Percentiles rank a stretch among this genome's conserved stretches.
phyloP scores from a whole-genome alignment of 2,113 vertebrate species.

The Ondatra zibethicus region DNA sequence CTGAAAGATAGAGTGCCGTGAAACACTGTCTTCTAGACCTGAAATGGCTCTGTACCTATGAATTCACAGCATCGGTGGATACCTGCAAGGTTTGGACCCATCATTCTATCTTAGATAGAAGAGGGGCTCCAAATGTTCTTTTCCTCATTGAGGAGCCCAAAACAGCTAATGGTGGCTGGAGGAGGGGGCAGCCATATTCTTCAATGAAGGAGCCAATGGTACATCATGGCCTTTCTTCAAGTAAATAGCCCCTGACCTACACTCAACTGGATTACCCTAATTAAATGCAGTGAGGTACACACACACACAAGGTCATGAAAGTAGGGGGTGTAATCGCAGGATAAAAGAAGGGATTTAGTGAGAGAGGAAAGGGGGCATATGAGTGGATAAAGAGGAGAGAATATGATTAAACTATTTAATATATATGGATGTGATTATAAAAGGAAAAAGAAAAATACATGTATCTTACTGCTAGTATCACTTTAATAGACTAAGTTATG shows the following conservation, averaged over 20 bases:
- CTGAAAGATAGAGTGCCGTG: too few relatives aligned
- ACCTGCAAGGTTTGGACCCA: too few relatives aligned
- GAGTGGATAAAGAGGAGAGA: background rate
- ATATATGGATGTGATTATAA: background rate
- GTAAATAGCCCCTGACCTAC: background rate
- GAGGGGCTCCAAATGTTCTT: background rate
- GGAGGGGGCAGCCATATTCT: background rate
- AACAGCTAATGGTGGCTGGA: background rate
- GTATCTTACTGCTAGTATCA: background rate
- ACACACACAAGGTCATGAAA: background rate
- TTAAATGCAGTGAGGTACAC: too few relatives aligned
- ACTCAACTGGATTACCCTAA: background rate
- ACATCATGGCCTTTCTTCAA: background rate
- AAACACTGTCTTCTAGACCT: background rate
- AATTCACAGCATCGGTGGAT: too few relatives aligned
- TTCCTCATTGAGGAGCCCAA: background rate
- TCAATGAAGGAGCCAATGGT: background rate
- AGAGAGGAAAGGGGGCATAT: too few relatives aligned
- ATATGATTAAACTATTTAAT: background rate
- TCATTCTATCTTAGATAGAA: background rate
- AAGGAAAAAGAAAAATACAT: background rate
- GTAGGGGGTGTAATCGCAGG: too few relatives aligned
- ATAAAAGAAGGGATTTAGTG: background rate
- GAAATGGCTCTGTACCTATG: background rate
- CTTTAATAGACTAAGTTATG: background rate